Base-by-base conservation (phyloP, 2,797 vertebrate genomes). In the Percopsis omiscomaycus region DNA sequence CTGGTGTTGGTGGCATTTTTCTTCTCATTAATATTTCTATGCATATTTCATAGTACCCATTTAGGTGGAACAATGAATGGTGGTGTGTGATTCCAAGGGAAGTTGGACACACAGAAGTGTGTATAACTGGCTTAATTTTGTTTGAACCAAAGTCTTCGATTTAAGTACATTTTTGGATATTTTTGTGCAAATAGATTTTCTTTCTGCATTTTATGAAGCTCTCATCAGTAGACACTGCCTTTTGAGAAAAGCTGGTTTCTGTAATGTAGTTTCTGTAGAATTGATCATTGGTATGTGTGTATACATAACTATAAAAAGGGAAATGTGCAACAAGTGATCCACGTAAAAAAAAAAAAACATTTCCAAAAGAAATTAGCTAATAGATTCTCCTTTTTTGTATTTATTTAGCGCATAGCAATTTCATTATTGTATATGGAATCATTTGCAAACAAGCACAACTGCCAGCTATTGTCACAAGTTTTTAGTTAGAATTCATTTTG, bases 401-500 rank as follows among this genome's bases (percentile, higher is more conserved):
- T 64, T 49, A 54, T 66, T 56, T 32, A 42, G 57, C 1, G 22
- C 44, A n/a, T 8, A 37, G 32, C 32, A 37, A 37, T 29, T 52
- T 70, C 29, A 12, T 37, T 22, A 22, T 22, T 53, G 42, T 53
- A 68, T 57, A 55, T 68, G 15, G 30, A 71, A 49, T 74, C 22
- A 65, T 78, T 78, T 68, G 28, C 73, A 72, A 59, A 59, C 90
- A 95, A 96, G 95, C 95, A 96, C 95, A 96, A 94, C 74, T 64
- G 64, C 71, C 14, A 32, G 58, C 66, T 71, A 45, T 55, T 53
- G 27, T 77, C 68, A 67, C 52, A 42, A 79, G 13, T 69, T 82
- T 85, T 83, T 71, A 27, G 11, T 69, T 45, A 46, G 14, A 66
- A 64, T 83, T 87, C 61, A 50, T 75, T 83, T 65, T 68, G 69